Percentiles rank a stretch among this genome's conserved stretches.
Evolutionary conservation across 2,888 invertebrate species (phyloP).

Genomic region (Gnatocerus cornutus): DNA sequence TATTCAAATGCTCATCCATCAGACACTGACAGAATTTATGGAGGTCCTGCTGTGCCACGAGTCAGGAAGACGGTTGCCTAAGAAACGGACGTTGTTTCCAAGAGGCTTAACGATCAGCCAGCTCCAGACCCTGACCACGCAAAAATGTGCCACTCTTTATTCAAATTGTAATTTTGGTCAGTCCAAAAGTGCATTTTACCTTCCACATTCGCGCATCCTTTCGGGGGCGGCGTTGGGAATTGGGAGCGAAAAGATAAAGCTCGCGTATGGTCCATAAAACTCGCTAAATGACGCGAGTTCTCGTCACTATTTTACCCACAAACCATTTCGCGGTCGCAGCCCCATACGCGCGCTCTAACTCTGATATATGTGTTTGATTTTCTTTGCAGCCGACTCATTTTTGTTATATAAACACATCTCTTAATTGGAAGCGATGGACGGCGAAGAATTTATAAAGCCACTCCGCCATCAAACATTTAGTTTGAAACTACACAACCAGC

Average conservation of each 20-base stretch:
- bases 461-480: slow-evolving; percentile 14
- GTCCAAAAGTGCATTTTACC: background rate
- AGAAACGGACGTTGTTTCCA: slow-evolving; percentile 2
- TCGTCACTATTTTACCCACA: slow-evolving; percentile 69
- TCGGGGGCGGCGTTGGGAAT: slow-evolving; percentile 58
- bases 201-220: slow-evolving; percentile 15
- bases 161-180: no score
- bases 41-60: slow-evolving; percentile 20
- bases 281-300: slow-evolving; percentile 68
- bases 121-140: background rate
- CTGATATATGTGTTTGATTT: slow-evolving; percentile 70
- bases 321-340: slow-evolving; percentile 67
- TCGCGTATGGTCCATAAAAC: slow-evolving; percentile 65
- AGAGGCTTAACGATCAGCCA: slow-evolving; percentile 2
- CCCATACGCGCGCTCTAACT: slow-evolving; percentile 67
- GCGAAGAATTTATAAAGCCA: slow-evolving; percentile 49
- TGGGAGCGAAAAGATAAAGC: slow-evolving; percentile 66
- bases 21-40: slow-evolving; percentile 48
- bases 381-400: slow-evolving; percentile 54
- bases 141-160: no score
- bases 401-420: slow-evolving; percentile 42
- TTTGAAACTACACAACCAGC: slow-evolving; percentile 16
- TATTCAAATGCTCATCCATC: slow-evolving; percentile 59
- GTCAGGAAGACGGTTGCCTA: slow-evolving; percentile 23
- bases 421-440: slow-evolving; percentile 46